Percentiles rank a stretch among this genome's conserved stretches.
Evolutionary conservation across 64 coral and sea anemone genomes (phyloP).

Genomic region (Montipora capricornis): DNA sequence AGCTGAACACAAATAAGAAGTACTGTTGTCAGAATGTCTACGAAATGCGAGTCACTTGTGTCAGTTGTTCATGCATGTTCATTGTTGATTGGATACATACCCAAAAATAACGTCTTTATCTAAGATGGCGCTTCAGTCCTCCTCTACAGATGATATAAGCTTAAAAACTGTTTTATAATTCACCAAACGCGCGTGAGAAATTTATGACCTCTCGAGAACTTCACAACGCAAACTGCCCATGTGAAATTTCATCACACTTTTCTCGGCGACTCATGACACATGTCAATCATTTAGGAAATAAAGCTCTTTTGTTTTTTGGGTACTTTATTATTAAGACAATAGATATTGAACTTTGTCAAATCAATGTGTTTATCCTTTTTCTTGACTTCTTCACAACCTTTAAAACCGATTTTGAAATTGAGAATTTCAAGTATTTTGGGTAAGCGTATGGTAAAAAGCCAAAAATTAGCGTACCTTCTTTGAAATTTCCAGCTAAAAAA

Average conservation of each 20-base stretch:
- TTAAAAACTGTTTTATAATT: no score
- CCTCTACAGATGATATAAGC: background rate
- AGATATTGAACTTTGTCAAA: background rate
- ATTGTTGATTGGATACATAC: constrained; percentile 30
- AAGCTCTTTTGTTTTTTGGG: background rate
- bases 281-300: constrained; percentile 30
- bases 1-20: constrained; percentile 20
- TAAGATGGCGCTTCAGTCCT: background rate
- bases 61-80: constrained; percentile 1
- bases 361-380: constrained; percentile 19
- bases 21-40: background rate
- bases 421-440: background rate
- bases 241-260: background rate
- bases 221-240: background rate
- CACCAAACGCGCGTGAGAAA: background rate
- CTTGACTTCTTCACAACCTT: background rate
- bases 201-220: background rate
- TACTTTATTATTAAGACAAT: constrained; percentile 6
- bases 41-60: background rate
- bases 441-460: background rate
- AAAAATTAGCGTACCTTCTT: background rate
- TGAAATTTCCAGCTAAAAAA: constrained; percentile 28
- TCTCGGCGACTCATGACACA: constrained; percentile 36
- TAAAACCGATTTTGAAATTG: background rate
- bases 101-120: background rate